phyloP scores from a whole-genome alignment of 2,113 vertebrate species.

The Brienomyrus brachyistius region DNA sequence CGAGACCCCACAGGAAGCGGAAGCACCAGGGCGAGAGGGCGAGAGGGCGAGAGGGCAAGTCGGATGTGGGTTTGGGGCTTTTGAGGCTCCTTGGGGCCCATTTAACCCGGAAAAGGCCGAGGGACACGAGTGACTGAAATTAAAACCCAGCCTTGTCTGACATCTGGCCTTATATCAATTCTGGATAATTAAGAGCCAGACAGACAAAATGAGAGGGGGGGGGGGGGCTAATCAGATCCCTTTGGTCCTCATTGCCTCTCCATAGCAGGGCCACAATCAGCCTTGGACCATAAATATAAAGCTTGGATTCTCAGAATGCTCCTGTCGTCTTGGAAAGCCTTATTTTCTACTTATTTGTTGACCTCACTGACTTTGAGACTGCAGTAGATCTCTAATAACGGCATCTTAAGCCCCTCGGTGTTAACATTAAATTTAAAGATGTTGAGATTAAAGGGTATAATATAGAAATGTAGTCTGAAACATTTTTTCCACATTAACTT shows the following conservation, averaged over 20 bases:
- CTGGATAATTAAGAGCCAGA: background rate
- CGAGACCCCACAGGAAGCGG: background rate
- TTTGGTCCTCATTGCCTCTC: background rate
- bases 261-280: background rate
- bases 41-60: background rate
- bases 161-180: background rate
- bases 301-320: background rate
- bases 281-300: background rate
- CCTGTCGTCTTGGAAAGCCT: background rate
- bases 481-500: constrained; percentile 1
- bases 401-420: background rate
- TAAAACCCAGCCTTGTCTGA: background rate
- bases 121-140: background rate
- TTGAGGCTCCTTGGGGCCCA: background rate
- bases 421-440: background rate
- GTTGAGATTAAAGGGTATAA: background rate
- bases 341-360: background rate
- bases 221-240: background rate
- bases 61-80: background rate
- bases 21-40: background rate
- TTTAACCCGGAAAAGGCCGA: background rate
- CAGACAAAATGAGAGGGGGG: background rate
- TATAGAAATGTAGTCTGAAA: background rate
- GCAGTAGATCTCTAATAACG: background rate
- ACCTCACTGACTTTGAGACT: background rate